Base-by-base conservation (phyloP, 2,888 invertebrate species). In the Eilema griseolum region DNA sequence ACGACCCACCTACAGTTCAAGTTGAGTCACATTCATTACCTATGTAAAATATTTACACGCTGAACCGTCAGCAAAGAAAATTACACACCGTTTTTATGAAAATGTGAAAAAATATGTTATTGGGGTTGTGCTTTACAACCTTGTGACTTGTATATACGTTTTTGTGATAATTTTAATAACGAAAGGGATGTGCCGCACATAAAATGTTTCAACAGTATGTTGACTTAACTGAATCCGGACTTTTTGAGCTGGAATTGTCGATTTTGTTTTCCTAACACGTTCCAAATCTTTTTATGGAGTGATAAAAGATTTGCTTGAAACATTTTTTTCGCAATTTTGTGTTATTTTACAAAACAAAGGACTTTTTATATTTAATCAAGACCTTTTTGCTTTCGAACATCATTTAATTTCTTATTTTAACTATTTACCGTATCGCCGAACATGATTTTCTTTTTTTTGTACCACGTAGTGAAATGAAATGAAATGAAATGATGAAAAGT, bases 91-190 rank as follows among this genome's bases (percentile, higher is more conserved):
- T 23, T 37, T 66, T 67, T 52, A 71, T 67, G 63, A 59, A 67
- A 71, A 71, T 67, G 62, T 59, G 66, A 28, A 56, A 69, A 69
- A 33, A 69, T 65, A 61, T 69, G 41, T 69, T 69, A 65, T 65
- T 56, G 52, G 64, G 31, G 41, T 57, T 63, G 24, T 28, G n/a
- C 52, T 26, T 69, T 61, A 56, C 11, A 26, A 23, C 24, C 46
- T 31, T 26, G 23, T 64, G 59, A 69, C 31, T 60, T 46, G 24
- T 64, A 24, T 69, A 64, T 41, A 59, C 20, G n/a, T 66, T 59
- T 66, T 41, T 70, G 70, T 67, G 61, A 67, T 71, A 46, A 60
- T 63, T 66, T 70, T 69, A 65, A 52, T 65, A 60, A 65, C 61
- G 52, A n/a, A 52, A 69, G 56, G 69, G 62, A 59, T 64, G 65